phyloP scores from a whole-genome alignment of 2,888 invertebrate species.

The Phorcus lineatus region DNA sequence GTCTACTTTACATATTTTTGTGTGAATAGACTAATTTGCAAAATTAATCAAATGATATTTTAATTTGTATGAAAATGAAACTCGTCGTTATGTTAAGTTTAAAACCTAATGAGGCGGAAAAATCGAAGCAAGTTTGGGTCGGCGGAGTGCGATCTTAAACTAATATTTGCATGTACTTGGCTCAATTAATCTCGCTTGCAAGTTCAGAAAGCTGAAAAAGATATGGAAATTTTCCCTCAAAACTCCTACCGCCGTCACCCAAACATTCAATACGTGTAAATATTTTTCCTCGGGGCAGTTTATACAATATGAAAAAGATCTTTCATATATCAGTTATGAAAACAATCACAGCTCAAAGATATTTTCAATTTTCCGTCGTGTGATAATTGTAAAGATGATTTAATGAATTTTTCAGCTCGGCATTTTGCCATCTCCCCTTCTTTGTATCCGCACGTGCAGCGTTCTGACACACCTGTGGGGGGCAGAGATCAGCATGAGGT shows the following conservation, averaged over 20 bases:
- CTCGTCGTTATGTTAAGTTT: no score
- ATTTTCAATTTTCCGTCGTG: not conserved
- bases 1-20: no score
- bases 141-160: not conserved
- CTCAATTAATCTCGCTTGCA: not conserved
- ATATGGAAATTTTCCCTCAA: constrained; percentile 4
- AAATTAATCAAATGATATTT: no score
- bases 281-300: constrained; percentile 1
- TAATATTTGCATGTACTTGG: not conserved
- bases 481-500: not conserved
- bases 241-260: not conserved
- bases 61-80: no score
- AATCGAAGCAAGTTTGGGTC: not conserved
- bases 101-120: no score
- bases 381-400: constrained; percentile 8
- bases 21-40: no score
- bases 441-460: not conserved
- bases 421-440: not conserved
- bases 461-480: constrained; percentile 3
- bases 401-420: not conserved
- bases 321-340: constrained; percentile 10
- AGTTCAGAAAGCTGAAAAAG: constrained; percentile 7
- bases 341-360: not conserved
- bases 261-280: not conserved
- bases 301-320: constrained; percentile 7